Base-by-base conservation (phyloP, 2,113 vertebrate genomes). In the Romanogobio albipinnatus region DNA sequence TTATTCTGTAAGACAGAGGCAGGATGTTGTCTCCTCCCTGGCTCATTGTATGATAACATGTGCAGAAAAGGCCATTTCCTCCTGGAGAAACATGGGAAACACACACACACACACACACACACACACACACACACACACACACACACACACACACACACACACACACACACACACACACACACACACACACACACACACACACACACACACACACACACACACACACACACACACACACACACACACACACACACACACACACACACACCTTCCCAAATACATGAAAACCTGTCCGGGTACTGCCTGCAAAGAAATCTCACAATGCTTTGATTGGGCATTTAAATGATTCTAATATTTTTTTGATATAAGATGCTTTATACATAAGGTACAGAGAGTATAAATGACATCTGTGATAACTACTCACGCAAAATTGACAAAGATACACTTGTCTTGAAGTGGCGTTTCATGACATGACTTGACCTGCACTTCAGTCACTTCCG, bases 21-120 rank as follows among this genome's bases (percentile, higher is more conserved):
- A 87, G 88, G 88, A 89, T 86, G 88, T 86, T 43, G 86, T 58
- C 88, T 88, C 82, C 84, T 87, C 86, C 88, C 88, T 43, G 56
- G 56, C 80, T 87, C 88, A 89, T 89, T 89, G 88, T 89, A 80
- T 81, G 77, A 62, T 56, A 84, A 61, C 83, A 81, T 77, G 71
- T 70, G 78, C 84, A 84, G 77, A 81, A 82, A 89, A 33, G 78
- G 68, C 78, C 78, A 82, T 86, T 89, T 89, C 88, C 88, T 89
- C 66, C 45, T 62, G 56, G 39, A 33, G 26, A 47, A 85, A 84
- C 71, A 68, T 80, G 53, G 56, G 75, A 81, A 76, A 74, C 86
- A 24, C 77, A 81, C 77, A 81, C 78, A 84, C 33, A 45, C 70
- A 78, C 77, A 81, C 77, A 81, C 78, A 84, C 33, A 45, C 70